phyloP scores from a whole-genome alignment of 2,113 vertebrate genomes.

The Cebus imitator region DNA sequence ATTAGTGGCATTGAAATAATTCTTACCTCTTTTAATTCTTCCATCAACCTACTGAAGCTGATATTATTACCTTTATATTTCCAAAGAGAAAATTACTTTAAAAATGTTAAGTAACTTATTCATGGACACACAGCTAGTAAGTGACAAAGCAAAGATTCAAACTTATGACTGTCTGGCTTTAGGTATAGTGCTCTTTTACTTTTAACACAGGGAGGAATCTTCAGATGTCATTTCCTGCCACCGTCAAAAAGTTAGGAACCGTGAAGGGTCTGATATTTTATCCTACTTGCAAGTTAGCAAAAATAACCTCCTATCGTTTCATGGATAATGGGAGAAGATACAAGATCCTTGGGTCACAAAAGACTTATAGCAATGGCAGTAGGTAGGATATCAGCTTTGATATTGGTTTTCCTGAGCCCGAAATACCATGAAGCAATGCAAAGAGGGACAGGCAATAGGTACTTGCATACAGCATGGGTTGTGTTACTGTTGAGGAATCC shows the following conservation, averaged over 20 bases:
- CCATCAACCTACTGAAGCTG: background rate
- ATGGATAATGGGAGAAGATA: background rate
- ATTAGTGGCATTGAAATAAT: background rate
- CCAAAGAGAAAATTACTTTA: background rate
- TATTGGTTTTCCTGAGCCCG: background rate
- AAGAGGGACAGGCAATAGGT: background rate
- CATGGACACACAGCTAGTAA: background rate
- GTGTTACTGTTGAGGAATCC: background rate
- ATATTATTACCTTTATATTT: background rate
- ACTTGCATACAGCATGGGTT: background rate
- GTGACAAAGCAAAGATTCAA: conserved; percentile 7
- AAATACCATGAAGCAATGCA: background rate
- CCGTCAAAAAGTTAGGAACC: background rate
- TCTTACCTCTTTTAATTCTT: background rate
- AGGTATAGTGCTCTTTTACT: background rate
- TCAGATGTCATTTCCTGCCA: background rate
- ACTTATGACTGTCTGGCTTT: background rate
- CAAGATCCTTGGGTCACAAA: background rate
- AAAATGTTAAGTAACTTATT: conserved; percentile 25
- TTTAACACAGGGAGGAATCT: background rate
- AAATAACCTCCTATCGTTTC: background rate
- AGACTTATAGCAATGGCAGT: background rate
- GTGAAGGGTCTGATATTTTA: background rate
- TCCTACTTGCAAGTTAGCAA: background rate
- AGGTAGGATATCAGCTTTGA: background rate